A percentile compares a stretch with the other conserved stretches of the same genome.
Conservation (phyloP, 92 coral and sea anemone species). For the Palythoa caribaeorum region DNA sequence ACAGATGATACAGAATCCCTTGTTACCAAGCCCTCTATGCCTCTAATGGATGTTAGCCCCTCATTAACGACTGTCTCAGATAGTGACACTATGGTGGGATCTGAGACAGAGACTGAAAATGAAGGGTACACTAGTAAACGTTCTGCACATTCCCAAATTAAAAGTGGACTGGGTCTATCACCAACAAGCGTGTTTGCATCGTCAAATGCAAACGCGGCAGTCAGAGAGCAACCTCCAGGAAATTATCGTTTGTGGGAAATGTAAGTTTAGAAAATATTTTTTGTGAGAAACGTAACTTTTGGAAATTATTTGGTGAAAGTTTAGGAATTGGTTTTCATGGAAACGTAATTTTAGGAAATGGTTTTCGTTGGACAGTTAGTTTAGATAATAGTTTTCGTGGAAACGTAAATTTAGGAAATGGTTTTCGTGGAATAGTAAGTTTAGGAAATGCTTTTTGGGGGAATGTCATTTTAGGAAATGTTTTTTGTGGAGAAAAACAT, state of each 20-base stretch:
- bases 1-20: constrained; percentile 91
- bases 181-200: constrained; percentile 91
- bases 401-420: not conserved
- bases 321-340: not conserved
- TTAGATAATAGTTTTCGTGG: not conserved
- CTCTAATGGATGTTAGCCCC: constrained; percentile 92
- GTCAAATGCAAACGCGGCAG: constrained; percentile 87
- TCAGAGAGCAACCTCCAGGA: constrained; percentile 82
- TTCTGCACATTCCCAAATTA: not conserved
- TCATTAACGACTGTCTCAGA: constrained; percentile 93
- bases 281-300: not conserved
- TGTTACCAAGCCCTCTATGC: constrained; percentile 94
- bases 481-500: constrained; percentile 80
- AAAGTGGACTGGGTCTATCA: constrained; percentile 55
- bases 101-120: constrained; percentile 78
- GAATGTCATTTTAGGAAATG: constrained; percentile 32
- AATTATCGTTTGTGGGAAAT: constrained; percentile 89
- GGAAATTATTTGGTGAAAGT: not conserved
- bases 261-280: constrained; percentile 58
- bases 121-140: constrained; percentile 28
- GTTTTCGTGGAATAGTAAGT: not conserved
- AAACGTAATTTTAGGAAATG: too few relatives aligned
- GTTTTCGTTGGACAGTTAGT: too few relatives aligned
- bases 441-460: not conserved
- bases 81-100: constrained; percentile 81